phyloP scores from a whole-genome alignment of 2,113 vertebrate species.

The Malurus melanocephalus region DNA sequence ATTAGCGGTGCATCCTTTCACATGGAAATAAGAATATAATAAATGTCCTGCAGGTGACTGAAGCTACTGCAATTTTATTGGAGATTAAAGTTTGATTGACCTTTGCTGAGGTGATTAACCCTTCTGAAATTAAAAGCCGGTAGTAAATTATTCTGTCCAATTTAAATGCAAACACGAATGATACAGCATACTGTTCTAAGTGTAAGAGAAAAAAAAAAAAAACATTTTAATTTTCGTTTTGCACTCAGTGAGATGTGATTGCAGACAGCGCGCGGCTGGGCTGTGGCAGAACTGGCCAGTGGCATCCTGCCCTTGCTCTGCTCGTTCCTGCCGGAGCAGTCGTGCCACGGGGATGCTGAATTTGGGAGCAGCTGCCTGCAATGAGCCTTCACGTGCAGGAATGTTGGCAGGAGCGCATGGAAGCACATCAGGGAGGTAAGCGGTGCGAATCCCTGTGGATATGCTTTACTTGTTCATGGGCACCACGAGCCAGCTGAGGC shows the following conservation, averaged over 20 bases:
- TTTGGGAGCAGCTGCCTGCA: not conserved
- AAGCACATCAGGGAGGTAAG: constrained; percentile 26
- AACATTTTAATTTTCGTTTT: constrained; percentile 66
- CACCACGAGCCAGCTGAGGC: rapidly evolving
- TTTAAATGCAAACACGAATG: constrained; percentile 76
- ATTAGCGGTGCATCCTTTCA: constrained; percentile 69
- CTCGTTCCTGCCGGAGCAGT: not conserved
- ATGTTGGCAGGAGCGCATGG: not conserved
- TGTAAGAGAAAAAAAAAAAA: constrained; percentile 60
- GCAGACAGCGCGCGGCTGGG: constrained; percentile 13
- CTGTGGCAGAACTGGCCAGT: not conserved
- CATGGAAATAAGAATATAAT: constrained; percentile 75
- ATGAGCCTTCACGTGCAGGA: not conserved
- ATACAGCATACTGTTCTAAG: constrained; percentile 33
- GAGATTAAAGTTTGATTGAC: constrained; percentile 80
- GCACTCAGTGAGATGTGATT: constrained; percentile 58
- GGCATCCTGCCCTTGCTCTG: constrained; percentile 24
- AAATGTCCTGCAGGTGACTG: constrained; percentile 74
- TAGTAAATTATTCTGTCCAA: constrained; percentile 72
- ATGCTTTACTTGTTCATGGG: not conserved
- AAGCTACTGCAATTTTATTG: constrained; percentile 72
- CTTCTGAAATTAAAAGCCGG: constrained; percentile 76
- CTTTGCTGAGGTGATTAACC: constrained; percentile 79
- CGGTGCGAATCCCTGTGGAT: not conserved
- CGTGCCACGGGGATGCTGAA: not conserved